Conservation (phyloP, 92 coral and sea anemone species). For the Phenganax subtilis region DNA sequence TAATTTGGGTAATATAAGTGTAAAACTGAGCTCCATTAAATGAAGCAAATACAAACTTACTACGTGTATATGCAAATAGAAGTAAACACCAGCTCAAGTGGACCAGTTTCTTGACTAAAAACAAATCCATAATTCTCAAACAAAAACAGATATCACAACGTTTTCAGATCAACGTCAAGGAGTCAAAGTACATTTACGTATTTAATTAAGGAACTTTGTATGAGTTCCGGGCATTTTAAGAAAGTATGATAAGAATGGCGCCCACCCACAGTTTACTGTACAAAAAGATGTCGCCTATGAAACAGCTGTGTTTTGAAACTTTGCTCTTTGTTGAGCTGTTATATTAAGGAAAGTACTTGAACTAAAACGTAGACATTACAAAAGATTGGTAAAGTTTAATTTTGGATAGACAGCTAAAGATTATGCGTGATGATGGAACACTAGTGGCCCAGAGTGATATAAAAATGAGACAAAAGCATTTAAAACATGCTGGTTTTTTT, state of each 20-base stretch:
- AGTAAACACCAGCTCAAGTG: neutral
- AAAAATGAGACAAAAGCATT: constrained; percentile 4
- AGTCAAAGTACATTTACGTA: constrained; percentile 27
- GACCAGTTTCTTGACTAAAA: neutral
- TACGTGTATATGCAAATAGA: neutral
- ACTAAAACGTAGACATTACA: neutral
- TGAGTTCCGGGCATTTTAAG: neutral
- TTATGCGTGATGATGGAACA: neutral
- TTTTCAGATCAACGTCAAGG: neutral
- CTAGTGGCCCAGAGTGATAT: neutral
- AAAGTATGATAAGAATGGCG: neutral
- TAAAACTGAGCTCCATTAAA: neutral
- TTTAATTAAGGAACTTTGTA: constrained; percentile 15
- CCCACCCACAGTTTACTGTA: constrained; percentile 3
- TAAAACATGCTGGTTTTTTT: constrained; percentile 13
- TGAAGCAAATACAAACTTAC: neutral
- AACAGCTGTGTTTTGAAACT: neutral
- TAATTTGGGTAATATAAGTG: neutral
- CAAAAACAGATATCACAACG: neutral
- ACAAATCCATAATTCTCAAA: constrained; percentile 2
- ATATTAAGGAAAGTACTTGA: neutral
- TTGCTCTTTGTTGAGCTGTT: neutral
- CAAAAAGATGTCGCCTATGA: neutral
- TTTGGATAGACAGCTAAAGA: neutral
- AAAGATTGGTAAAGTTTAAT: neutral